These are phyloP conservation scores for Drosophila teissieri DNA, from an alignment of 1,140 invertebrate species.

Conservation along the genomic window DNA sequence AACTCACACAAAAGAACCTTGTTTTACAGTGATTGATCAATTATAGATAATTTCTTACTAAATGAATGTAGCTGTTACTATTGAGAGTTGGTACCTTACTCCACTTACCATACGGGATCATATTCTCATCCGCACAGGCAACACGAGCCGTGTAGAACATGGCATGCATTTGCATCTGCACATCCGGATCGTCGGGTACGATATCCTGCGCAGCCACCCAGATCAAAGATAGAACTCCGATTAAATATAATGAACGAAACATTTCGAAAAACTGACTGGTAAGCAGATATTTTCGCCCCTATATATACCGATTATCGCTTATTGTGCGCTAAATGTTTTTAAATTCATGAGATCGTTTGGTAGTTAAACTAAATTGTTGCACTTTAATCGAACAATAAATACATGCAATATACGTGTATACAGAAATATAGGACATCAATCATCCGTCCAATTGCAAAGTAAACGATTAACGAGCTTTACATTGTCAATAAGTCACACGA, in stretches of 20 bases:
- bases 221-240: slow-evolving; percentile 2
- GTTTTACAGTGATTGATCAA: slow-evolving; percentile 11
- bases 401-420: slow-evolving; percentile 67
- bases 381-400: slow-evolving; percentile 82
- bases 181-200: slow-evolving; percentile 47
- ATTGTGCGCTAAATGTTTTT: slow-evolving; percentile 18
- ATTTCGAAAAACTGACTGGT: slow-evolving; percentile 23
- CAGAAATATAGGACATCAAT: slow-evolving; percentile 60
- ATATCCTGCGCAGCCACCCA: slow-evolving; percentile 35
- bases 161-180: slow-evolving; percentile 46
- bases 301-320: slow-evolving; percentile 33
- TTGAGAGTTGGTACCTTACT: background rate
- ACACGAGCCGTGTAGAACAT: slow-evolving; percentile 38
- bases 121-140: slow-evolving; percentile 55
- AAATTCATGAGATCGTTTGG: slow-evolving; percentile 34
- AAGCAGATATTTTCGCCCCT: background rate
- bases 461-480: slow-evolving; percentile 59
- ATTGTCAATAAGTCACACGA: slow-evolving; percentile 50
- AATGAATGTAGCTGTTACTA: background rate
- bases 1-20: slow-evolving; percentile 33
- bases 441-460: slow-evolving; percentile 40
- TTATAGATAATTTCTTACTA: slow-evolving; percentile 8
- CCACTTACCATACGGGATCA: slow-evolving; percentile 59
- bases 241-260: slow-evolving; percentile 14
- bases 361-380: slow-evolving; percentile 76